phyloP scores from a whole-genome alignment of 2,888 invertebrate species.

The Tenthredo livida region DNA sequence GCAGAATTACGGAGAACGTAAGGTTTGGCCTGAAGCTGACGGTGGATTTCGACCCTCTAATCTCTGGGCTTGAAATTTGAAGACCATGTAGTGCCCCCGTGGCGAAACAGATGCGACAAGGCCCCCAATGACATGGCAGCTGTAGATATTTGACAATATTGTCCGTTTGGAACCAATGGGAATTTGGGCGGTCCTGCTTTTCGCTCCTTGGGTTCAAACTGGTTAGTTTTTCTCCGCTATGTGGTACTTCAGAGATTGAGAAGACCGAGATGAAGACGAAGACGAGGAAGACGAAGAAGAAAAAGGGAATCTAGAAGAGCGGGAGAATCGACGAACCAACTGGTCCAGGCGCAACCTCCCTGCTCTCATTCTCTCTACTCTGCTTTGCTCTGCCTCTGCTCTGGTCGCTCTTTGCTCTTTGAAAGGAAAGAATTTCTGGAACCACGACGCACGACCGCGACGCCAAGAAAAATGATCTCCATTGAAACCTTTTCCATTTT shows the following conservation, averaged over 20 bases:
- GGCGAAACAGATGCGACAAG: constrained; percentile 46
- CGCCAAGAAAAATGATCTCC: constrained; percentile 22
- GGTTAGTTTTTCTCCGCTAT: background rate
- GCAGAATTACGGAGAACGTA: background rate
- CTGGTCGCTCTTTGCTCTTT: constrained; percentile 9
- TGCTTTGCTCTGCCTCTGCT: background rate
- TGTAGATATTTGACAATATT: constrained; percentile 26
- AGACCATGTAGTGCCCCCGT: constrained; percentile 18
- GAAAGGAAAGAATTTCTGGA: constrained; percentile 19
- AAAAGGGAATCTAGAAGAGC: background rate
- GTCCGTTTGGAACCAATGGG: background rate
- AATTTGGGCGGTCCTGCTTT: background rate
- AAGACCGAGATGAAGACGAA: background rate
- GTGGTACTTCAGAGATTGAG: background rate
- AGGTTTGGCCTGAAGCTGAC: background rate
- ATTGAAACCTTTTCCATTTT: constrained; percentile 34
- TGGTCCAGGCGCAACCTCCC: background rate
- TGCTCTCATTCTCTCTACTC: background rate
- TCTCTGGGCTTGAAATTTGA: constrained; percentile 24
- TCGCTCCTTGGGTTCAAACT: background rate
- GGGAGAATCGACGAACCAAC: background rate
- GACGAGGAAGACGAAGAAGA: background rate
- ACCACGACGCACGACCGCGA: background rate
- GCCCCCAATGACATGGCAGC: background rate
- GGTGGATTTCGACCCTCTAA: background rate